Evolutionary conservation across 2,888 invertebrate species (phyloP).

Genomic region (Callimorpha dominula): DNA sequence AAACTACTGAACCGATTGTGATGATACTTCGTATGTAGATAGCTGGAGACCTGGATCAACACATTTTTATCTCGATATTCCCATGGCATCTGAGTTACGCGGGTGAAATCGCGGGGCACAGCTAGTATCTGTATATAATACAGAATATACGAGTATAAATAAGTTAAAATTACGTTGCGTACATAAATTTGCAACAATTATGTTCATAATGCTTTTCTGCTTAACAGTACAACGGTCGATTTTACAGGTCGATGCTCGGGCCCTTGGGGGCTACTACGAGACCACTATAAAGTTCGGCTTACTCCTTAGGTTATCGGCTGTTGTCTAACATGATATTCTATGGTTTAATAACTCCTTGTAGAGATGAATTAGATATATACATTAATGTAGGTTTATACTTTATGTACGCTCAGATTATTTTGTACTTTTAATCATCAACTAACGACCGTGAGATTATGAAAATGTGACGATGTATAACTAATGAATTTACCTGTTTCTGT

Average conservation of each 20-base stretch:
- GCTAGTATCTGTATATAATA: too few relatives aligned
- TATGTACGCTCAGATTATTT: not conserved
- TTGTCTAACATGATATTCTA: conserved; percentile 45
- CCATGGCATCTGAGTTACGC: too few relatives aligned
- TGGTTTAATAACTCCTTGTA: conserved; percentile 31
- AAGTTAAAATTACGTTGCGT: not conserved
- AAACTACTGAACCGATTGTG: too few relatives aligned
- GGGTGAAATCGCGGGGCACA: too few relatives aligned
- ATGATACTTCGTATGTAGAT: too few relatives aligned
- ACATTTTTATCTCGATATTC: too few relatives aligned
- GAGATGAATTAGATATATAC: conserved; percentile 9
- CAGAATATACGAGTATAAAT: not conserved
- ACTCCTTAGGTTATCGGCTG: conserved; percentile 46
- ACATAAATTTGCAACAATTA: not conserved
- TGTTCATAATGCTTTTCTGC: conserved; percentile 18
- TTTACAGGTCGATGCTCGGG: conserved; percentile 35
- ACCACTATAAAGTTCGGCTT: conserved; percentile 46
- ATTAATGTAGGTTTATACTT: not conserved
- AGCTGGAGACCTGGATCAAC: too few relatives aligned
- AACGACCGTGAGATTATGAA: not conserved
- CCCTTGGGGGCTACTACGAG: conserved; percentile 42
- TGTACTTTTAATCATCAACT: not conserved
- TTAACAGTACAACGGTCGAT: conserved; percentile 20
- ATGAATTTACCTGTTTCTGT: not conserved
- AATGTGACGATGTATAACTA: not conserved